phyloP scores from a whole-genome alignment of 2,888 invertebrate species.

The Dorcus hopei region DNA sequence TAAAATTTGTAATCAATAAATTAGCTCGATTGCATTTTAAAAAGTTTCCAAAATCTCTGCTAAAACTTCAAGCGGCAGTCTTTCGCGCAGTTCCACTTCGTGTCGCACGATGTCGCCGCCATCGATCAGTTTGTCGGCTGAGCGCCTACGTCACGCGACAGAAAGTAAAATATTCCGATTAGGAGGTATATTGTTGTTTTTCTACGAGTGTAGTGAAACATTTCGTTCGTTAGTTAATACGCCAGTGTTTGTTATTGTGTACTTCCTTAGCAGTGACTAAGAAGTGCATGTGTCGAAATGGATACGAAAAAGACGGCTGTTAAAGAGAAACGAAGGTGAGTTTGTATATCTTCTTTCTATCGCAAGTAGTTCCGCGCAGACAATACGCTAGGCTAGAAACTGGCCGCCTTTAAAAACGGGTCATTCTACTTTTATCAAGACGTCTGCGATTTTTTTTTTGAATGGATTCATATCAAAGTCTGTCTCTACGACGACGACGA shows the following conservation, averaged over 20 bases:
- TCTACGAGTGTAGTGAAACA: constrained; percentile 18
- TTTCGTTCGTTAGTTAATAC: constrained; percentile 15
- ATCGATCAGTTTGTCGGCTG: constrained; percentile 26
- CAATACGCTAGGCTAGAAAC: no score
- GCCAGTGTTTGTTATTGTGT: constrained; percentile 27
- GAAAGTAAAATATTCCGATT: constrained; percentile 35
- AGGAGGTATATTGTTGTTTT: constrained; percentile 31
- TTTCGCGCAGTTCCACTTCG: no score
- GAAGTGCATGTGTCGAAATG: constrained; percentile 42
- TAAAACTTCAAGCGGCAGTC: no score
- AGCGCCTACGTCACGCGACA: constrained; percentile 34
- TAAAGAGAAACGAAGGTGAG: constrained; percentile 71
- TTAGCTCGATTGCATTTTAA: no score
- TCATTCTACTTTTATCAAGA: no score
- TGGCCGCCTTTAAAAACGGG: no score
- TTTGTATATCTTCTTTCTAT: constrained; percentile 11
- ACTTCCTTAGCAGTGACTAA: constrained; percentile 50
- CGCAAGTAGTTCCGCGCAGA: no score
- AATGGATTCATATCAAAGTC: no score
- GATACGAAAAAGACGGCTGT: constrained; percentile 44
- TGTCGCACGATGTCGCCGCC: constrained; percentile 19
- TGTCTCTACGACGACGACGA: no score
- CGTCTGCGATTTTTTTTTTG: no score
- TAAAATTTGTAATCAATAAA: no score
- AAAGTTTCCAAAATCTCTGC: no score